Base-by-base conservation (phyloP, 2,888 invertebrate species). In the Cryptocheilus praepositus region DNA sequence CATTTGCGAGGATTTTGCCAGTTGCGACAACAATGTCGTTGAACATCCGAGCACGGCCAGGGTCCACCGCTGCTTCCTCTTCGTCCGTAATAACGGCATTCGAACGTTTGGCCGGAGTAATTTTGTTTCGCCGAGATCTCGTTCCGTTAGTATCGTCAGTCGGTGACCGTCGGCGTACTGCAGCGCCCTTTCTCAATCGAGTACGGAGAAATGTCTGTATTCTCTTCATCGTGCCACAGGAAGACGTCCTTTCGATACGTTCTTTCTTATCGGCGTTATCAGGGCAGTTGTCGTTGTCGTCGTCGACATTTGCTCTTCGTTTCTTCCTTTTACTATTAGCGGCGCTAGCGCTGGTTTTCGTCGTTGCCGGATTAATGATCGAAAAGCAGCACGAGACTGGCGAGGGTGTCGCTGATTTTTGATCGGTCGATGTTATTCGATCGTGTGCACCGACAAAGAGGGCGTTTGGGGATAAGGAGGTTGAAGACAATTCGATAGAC, bases 381-480 rank as follows among this genome's bases (percentile, higher is more conserved):
- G 86, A 85, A 60, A 87, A 88, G 55, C 88, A 88, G 56, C 88
- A 88, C 4, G 87, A 87, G 0, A 88, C 87, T 0, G 88, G 88
- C 16, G 88, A 88, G 0, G 88, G 86, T 0, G 88, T 88, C 7
- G 86, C 84, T 1, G 87, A 86, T 44, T 85, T 87, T 0, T 83
- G 64, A 13, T 86, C 85, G 43, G n/a, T 36, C 36, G 62, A 8
- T 60, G 65, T 44, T 18, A 54, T 36, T 2, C 65, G 58, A 7
- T 60, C 68, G 25, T 46, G 21, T 8, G 19, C 22, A 5, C 45
- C 46, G 5, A 15, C 16, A 43, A 19, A 52, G 1, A 21, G n/a
- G 1, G 22, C 1, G 15, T 58, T 56, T 22, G 36, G 55, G 13
- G 67, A 19, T 3, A 77, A 66, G 2, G 81, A 79, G 21, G 73